Evolutionary conservation across 1,140 invertebrate genomes (phyloP).

Genomic region (Bombus breviceps): DNA sequence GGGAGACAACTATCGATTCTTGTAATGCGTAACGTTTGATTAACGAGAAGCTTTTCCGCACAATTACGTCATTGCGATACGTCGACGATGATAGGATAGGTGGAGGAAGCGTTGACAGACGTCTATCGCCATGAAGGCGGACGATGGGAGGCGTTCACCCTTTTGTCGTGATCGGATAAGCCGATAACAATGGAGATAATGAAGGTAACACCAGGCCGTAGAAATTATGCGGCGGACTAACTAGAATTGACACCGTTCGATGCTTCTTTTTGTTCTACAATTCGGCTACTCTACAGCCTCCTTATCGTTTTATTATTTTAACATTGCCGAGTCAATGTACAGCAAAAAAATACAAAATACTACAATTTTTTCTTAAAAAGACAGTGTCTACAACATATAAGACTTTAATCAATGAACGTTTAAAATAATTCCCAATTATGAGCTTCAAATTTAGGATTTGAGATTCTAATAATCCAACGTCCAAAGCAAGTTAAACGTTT

Average conservation of each 20-base stretch:
- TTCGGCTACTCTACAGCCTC: background rate
- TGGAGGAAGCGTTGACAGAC: conserved; percentile 3
- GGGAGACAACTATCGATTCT: background rate
- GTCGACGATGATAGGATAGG: conserved; percentile 5
- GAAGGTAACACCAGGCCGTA: conserved; percentile 56
- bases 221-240: conserved; percentile 59
- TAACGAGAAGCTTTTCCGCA: background rate
- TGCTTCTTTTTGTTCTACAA: background rate
- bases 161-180: conserved; percentile 54
- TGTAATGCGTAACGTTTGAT: background rate
- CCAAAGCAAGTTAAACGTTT: too few relatives aligned
- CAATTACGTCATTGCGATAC: background rate
- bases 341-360: too few relatives aligned
- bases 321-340: background rate
- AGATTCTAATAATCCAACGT: too few relatives aligned
- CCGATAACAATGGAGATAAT: conserved; percentile 59
- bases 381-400: too few relatives aligned
- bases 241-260: background rate
- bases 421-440: too few relatives aligned
- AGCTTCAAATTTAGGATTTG: too few relatives aligned
- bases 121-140: background rate
- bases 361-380: too few relatives aligned
- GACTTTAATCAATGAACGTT: too few relatives aligned
- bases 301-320: background rate
- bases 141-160: background rate